Base-by-base conservation (phyloP, 1,140 invertebrate species). In the Drosophila serrata region DNA sequence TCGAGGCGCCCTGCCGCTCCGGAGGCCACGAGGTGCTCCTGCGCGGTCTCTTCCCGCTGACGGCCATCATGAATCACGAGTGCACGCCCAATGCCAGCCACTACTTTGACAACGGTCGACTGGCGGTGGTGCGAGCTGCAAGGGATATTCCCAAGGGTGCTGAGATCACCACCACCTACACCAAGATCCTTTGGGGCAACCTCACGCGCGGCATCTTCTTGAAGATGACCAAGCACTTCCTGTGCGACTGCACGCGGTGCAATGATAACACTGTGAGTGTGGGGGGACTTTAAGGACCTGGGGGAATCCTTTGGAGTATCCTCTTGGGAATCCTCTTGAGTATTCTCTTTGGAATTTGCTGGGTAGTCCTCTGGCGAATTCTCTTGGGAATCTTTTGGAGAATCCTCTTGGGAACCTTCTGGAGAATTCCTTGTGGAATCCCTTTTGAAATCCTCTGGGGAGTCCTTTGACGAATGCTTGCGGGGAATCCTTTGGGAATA, bases 81-180 rank as follows among this genome's bases (percentile, higher is more conserved):
- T 97, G 97, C 82, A 93, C 94, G 6, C 95, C 96, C 2, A 97
- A 97, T 82, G 96, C 96, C 0, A 95, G 94, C 29, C 95, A 96
- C 67, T 96, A 95, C 75, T 95, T 95, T 64, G 82, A 91, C 40
- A 87, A 92, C 1, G 86, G 94, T 2, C 93, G 93, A 9, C 85
- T 94, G 61, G 95, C 97, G 93, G 93, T 94, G 17, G 94, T 96
- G 3, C 94, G 93, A 78, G 95, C 96, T 1, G 93, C 94, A 0
- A 92, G 94, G 59, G 92, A 93, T 15, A 97, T 97, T 62, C 86
- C 92, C 53, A 93, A 94, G 70, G 96, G 95, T 13, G 93, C 94
- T 19, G 96, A 97, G 92, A 94, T 97, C 45, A 95, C 95, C 39
- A 96, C 95, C 53, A 95, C 95, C 27, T 97, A 97, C 75, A 95